phyloP scores from a whole-genome alignment of 2,797 vertebrate genomes.

The Amblyraja radiata region DNA sequence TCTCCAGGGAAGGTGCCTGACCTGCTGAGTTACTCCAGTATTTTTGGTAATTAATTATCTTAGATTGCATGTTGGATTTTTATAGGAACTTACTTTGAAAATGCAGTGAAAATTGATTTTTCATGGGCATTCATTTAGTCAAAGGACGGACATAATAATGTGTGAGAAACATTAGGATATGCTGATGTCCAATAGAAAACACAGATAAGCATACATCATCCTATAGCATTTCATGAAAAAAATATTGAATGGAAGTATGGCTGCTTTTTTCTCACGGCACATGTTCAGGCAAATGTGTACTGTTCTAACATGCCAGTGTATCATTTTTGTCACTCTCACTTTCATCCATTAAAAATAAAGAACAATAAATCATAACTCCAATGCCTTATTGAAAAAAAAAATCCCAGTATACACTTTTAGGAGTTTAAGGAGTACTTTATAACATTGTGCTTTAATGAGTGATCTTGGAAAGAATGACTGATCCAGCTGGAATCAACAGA shows the following conservation, averaged over 20 bases:
- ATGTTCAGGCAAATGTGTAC: background rate
- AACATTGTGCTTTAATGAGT: conserved; percentile 3
- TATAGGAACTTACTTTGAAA: background rate
- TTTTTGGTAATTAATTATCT: too few relatives aligned
- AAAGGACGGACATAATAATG: background rate
- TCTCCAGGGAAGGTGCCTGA: too few relatives aligned
- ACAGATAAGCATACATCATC: background rate
- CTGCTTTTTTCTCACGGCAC: background rate
- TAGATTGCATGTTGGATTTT: background rate
- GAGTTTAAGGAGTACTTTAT: conserved; percentile 1
- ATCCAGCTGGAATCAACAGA: background rate
- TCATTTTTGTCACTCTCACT: background rate
- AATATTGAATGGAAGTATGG: background rate
- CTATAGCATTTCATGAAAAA: background rate
- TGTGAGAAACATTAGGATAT: background rate
- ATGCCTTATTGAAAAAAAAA: background rate
- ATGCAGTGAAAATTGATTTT: too few relatives aligned
- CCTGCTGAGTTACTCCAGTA: too few relatives aligned
- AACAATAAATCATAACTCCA: background rate
- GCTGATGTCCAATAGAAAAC: background rate
- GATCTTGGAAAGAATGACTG: conserved; percentile 8
- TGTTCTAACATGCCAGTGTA: background rate
- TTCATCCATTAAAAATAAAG: background rate
- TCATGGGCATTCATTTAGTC: background rate
- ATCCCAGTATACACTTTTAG: background rate